Base-by-base conservation (phyloP, 2,888 invertebrate genomes). In the Hypolimnas misippus region DNA sequence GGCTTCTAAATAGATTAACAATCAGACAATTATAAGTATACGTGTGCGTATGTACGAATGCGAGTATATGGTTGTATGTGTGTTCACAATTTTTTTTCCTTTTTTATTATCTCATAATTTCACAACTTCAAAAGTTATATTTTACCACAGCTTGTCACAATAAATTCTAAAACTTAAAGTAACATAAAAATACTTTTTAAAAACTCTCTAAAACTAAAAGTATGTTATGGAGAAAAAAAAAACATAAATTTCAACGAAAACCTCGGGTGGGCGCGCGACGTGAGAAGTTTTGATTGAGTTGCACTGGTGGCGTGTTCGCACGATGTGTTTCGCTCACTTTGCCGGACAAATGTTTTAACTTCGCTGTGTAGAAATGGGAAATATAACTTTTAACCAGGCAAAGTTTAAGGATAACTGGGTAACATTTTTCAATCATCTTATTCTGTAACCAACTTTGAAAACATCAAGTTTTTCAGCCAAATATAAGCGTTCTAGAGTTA, bases 241-340 rank as follows among this genome's bases (percentile, higher is more conserved):
- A 46, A 12, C 40, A 40, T 40, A 16, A 40, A 16, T 40, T 40
- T 19, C 12, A 3, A 19, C 19, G 19, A 19, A 42, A 42, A 17
- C 19, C 44, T 46, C 19, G 21, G 21, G 19, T 19, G 16, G 10
- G 40, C 10, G 10, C 19, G 17, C 42, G 17, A 19, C 44, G 44
- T 19, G 19, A 10, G 2, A 53, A 38, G 35, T 53, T 53, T 35
- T 53, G 52, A 53, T 53, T 19, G 35, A 53, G 35, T 35, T 35
- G 38, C n/a, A n/a, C n/a, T 21, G 52, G 35, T 44, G 12, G 19
- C 21, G 12, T 14, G 35, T 53, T 10, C 21, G 38, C 38, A 21
- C 17, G 5, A 12, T 35, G 19, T 53, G 38, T 19, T 8, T 31
- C 14, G 14, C 44, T 46, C 3, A 17, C 44, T 46, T n/a, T 46